phyloP scores from a whole-genome alignment of 2,888 invertebrate genomes.

The Chymomyza caudatula region DNA sequence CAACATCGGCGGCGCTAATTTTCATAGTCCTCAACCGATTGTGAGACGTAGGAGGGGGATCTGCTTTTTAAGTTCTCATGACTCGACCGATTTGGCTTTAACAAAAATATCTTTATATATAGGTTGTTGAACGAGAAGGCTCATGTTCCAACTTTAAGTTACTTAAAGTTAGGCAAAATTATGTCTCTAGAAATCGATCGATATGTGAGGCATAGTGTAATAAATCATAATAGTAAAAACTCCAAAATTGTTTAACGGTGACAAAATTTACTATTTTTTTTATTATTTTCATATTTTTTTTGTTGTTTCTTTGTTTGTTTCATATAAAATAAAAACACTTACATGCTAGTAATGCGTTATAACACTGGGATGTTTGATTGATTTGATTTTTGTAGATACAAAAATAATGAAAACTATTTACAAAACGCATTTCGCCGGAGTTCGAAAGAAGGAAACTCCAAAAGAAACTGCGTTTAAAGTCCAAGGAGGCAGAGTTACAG shows the following conservation, averaged over 20 bases:
- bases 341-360: constrained; percentile 74
- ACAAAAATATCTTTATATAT: no score
- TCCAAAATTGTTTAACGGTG: constrained; percentile 73
- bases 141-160: no score
- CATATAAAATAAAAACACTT: constrained; percentile 77
- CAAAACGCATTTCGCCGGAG: constrained; percentile 57
- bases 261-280: constrained; percentile 78
- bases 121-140: no score
- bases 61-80: no score
- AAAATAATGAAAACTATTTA: constrained; percentile 70
- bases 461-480: constrained; percentile 39
- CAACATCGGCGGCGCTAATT: no score
- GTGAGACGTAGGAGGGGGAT: no score
- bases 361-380: constrained; percentile 51
- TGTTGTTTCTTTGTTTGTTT: constrained; percentile 77
- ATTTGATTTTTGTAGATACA: constrained; percentile 29
- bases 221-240: background rate
- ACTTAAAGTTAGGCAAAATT: no score
- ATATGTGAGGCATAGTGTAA: no score
- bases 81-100: no score
- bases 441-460: constrained; percentile 28
- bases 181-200: no score
- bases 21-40: no score
- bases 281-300: constrained; percentile 77
- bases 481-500: constrained; percentile 43